These are phyloP conservation scores for Holacanthella duospinosa DNA, from an alignment of 2,888 invertebrate species.

Conservation along the genomic window DNA sequence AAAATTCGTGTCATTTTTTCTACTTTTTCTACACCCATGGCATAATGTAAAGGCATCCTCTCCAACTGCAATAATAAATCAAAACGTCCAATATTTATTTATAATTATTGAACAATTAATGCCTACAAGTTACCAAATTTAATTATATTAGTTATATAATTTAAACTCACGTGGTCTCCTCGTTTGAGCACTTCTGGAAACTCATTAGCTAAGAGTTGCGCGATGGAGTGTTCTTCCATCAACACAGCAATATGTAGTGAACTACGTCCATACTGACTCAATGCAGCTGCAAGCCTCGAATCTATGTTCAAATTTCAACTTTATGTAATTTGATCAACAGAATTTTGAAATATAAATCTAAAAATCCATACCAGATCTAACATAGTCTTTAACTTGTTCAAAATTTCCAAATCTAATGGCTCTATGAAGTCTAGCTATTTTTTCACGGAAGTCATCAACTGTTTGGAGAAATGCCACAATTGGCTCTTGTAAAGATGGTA, in stretches of 20 bases:
- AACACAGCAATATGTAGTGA: constrained; percentile 78
- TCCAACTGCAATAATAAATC: constrained; percentile 57
- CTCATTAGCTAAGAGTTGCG: constrained; percentile 60
- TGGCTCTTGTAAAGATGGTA: constrained; percentile 58
- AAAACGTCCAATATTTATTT: not conserved
- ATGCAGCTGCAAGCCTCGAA: constrained; percentile 48
- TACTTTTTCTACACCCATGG: constrained; percentile 76
- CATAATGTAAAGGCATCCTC: constrained; percentile 76
- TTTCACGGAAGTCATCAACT: constrained; percentile 62
- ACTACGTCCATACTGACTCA: constrained; percentile 62
- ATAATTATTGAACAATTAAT: not conserved
- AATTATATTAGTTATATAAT: not conserved
- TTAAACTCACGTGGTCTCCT: constrained; percentile 67
- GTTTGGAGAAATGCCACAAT: constrained; percentile 60
- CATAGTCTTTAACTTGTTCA: constrained; percentile 47
- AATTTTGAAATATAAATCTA: not conserved
- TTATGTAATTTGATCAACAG: not conserved
- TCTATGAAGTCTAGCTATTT: constrained; percentile 63
- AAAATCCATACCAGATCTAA: constrained; percentile 12
- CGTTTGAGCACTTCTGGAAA: constrained; percentile 63
- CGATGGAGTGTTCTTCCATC: constrained; percentile 68
- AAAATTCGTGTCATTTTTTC: constrained; percentile 69
- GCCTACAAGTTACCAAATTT: not conserved
- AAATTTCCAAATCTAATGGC: constrained; percentile 58
- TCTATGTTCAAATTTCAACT: constrained; percentile 40